Evolutionary conservation across 1,140 invertebrate species (phyloP), one percentile per base, ranked within the genome.

Genomic region (Chironomus striatipennis): DNA sequence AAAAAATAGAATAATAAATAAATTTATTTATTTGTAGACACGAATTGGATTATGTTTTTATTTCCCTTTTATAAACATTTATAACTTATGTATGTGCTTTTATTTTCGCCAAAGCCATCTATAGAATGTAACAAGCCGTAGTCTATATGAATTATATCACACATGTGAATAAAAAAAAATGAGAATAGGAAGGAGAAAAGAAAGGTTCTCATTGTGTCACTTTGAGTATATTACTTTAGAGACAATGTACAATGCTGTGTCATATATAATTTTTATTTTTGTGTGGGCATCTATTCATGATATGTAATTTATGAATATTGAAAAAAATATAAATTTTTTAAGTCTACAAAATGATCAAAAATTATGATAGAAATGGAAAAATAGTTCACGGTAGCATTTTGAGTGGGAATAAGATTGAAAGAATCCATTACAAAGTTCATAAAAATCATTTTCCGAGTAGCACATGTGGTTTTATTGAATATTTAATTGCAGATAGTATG

Each of bases 251-350:
- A 57, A 57, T 57, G 47, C 47, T 57, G 12, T 57, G 12, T 34
- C 24, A 34, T 5, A 34, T 5, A 34, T 34, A 2, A 34, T 34
- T 34, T 2, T 34, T 15, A 57, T 34, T 34, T n/a, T 57, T 57
- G 47, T 57, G 47, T 57, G 47, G 47, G 47, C 47, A 57, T 57
- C 12, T 4, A n/a, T n/a, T 57, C 47, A 15, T 15, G 12, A n/a
- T 57, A 57, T 57, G 47, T 57, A n/a, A n/a, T 57, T 57, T 57
- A 57, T 57, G 47, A 57, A n/a, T 57, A n/a, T 34, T 34, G 24
- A 34, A 34, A 34, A 34, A 34, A 57, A 47, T 47, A 47, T 47
- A 47, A 10, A 47, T 47, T 34, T 34, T 34, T 34, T 2, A 34
- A 34, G 24, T 34, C 24, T 34, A 34, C 24, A 34, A 34, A 34